Conservation (phyloP, 1,140 invertebrate species). For the Drosophila gunungcola region DNA sequence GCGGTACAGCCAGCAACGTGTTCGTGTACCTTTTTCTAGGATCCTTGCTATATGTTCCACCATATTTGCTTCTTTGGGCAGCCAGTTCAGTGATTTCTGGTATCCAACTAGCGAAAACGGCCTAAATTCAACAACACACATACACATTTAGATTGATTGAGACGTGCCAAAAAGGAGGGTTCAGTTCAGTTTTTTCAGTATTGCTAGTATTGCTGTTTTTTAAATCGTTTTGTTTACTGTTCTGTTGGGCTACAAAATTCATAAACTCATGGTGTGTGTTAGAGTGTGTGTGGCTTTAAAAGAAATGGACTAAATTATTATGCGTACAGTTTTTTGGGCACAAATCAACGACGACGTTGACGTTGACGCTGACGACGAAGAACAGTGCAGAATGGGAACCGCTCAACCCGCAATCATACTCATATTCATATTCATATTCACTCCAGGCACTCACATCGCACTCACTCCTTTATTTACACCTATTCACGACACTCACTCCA, state of each 20-base stretch:
- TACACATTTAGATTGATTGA: slow-evolving; percentile 77
- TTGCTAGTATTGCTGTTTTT: slow-evolving; percentile 10
- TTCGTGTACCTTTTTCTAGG: slow-evolving; percentile 96
- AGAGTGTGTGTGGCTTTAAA: slow-evolving; percentile 30
- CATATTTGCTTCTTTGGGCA: slow-evolving; percentile 98
- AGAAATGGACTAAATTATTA: slow-evolving; percentile 54
- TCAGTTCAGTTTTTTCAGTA: slow-evolving; percentile 19
- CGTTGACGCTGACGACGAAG: slow-evolving; percentile 41
- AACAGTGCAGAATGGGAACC: slow-evolving; percentile 51
- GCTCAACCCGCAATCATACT: slow-evolving; percentile 27
- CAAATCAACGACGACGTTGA: slow-evolving; percentile 43
- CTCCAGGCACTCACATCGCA: slow-evolving; percentile 13
- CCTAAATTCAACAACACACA: slow-evolving; percentile 88
- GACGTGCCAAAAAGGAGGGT: slow-evolving; percentile 41
- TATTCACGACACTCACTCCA: slow-evolving; percentile 1
- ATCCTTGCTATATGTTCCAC: slow-evolving; percentile 98
- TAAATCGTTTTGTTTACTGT: slow-evolving; percentile 4
- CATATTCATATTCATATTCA: slow-evolving; percentile 5
- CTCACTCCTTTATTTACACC: slow-evolving; percentile 31
- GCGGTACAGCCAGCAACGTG: slow-evolving; percentile 78
- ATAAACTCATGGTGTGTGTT: slow-evolving; percentile 2
- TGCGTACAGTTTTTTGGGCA: slow-evolving; percentile 33
- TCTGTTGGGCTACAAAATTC: slow-evolving; percentile 34
- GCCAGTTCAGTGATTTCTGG: slow-evolving; percentile 99
- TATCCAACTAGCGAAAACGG: slow-evolving; percentile 99